Percentiles rank a stretch among this genome's conserved stretches.
These are phyloP conservation scores for Macaria liturata DNA, from an alignment of 2,888 invertebrate species.

Conservation along the genomic window DNA sequence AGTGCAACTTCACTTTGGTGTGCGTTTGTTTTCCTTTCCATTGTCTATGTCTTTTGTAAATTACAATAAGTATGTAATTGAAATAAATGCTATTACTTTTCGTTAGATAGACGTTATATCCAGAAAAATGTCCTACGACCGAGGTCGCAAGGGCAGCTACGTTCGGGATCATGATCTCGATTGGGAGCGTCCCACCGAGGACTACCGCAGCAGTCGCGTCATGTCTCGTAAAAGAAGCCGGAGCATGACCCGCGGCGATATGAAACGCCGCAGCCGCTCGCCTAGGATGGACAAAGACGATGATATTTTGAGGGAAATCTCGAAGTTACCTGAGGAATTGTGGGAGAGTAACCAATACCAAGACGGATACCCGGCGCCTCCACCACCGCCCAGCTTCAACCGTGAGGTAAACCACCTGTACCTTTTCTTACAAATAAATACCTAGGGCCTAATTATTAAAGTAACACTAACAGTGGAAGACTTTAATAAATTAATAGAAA, in stretches of 20 bases:
- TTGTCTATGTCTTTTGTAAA: too few species aligned
- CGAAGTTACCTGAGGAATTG: constrained; percentile 70
- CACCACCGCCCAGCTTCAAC: constrained; percentile 39
- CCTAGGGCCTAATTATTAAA: too few species aligned
- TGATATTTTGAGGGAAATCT: constrained; percentile 71
- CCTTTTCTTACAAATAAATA: too few species aligned
- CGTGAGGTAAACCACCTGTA: constrained; percentile 46
- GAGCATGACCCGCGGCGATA: constrained; percentile 47
- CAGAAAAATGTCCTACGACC: constrained; percentile 53
- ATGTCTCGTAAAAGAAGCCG: constrained; percentile 57
- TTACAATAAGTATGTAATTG: too few species aligned
- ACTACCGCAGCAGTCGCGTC: constrained; percentile 28
- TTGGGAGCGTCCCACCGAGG: constrained; percentile 33
- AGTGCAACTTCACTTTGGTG: too few species aligned
- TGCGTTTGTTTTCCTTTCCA: too few species aligned
- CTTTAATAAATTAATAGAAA: too few species aligned
- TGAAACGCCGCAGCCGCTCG: constrained; percentile 59
- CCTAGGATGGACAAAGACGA: constrained; percentile 70
- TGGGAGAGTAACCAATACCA: constrained; percentile 69
- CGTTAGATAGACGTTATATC: too few species aligned
- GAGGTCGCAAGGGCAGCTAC: constrained; percentile 47
- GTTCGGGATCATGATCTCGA: constrained; percentile 47
- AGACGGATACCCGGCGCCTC: constrained; percentile 52
- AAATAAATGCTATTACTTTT: too few species aligned
- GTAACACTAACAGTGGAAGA: too few species aligned